These are phyloP conservation scores for Trematomus loennbergii DNA, from an alignment of 2,113 vertebrate species.

Conservation along the genomic window DNA sequence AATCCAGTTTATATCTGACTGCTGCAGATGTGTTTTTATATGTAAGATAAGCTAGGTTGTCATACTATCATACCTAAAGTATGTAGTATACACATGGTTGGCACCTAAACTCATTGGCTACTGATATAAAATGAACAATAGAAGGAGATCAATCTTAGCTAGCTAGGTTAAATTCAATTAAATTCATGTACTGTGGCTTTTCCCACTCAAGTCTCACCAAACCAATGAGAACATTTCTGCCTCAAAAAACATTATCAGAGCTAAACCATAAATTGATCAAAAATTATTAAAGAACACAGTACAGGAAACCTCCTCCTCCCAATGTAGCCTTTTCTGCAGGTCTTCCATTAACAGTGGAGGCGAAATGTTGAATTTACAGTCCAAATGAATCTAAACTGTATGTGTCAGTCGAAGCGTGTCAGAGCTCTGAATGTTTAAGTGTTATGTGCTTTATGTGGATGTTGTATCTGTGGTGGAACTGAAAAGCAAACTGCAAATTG, in stretches of 20 bases:
- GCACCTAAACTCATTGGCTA: background rate
- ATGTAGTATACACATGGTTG: background rate
- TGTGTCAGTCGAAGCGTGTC: constrained; percentile 39
- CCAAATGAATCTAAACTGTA: constrained; percentile 21
- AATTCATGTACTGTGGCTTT: background rate
- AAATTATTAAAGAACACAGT: background rate
- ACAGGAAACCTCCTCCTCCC: background rate
- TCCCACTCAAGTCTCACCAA: constrained; percentile 8
- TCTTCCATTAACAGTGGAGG: constrained; percentile 28
- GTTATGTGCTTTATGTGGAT: constrained; percentile 58
- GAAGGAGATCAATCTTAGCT: background rate
- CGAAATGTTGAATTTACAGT: constrained; percentile 33
- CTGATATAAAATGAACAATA: background rate
- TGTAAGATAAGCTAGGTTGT: background rate
- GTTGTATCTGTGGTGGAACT: constrained; percentile 65
- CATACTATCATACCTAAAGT: background rate
- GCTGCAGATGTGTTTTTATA: background rate
- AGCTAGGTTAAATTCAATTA: background rate
- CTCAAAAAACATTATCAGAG: background rate
- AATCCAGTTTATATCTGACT: background rate
- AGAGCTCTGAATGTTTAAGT: constrained; percentile 54
- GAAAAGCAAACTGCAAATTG: constrained; percentile 63
- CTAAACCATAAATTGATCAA: background rate
- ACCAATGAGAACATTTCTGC: constrained; percentile 10
- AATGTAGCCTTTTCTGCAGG: constrained; percentile 38